Evolutionary conservation across 2,113 vertebrate species (phyloP), one percentile per base, ranked within the genome.

Genomic region (Psophia crepitans): DNA sequence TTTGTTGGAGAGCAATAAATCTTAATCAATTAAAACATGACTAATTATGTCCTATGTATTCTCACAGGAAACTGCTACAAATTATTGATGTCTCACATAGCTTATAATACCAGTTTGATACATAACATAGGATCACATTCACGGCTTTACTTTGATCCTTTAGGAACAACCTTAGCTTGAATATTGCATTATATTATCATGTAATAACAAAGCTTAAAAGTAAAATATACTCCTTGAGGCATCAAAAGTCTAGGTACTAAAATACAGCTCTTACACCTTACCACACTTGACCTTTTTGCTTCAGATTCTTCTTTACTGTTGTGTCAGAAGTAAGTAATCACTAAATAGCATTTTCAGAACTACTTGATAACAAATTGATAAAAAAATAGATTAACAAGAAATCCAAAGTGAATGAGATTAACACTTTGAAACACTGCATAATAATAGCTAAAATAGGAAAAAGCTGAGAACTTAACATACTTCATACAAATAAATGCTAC

Each of bases 381-480:
- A 15, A 54, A 39, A 0, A 0, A 17, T 0, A 53, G 0, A 0
- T 0, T 18, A 33, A 39, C 0, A 48, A 30, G 1, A 33, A 60
- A 27, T 6, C 2, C 1, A 35, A 5, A 0, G 1, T 1, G 8
- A 43, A 1, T 3, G 3, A 20, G 1, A 54, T 1, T 1, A 9
- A 13, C 0, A 3, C 0, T 19, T 61, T 4, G 1, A 74, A 85
- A 48, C 0, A 0, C 0, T 4, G 0, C 1, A 4, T 4, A 24
- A 65, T 0, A 60, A 77, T 5, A 43, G 0, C 3, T 14, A 56
- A 35, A 1, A 11, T 0, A 24, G 17, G 0, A 48, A 43, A 41
- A 64, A 1, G 0, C 0, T 6, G 9, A 1, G 0, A 19, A 0
- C 0, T 44, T 18, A 37, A n/a, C 0, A 3, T 1, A 13, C 2